phyloP scores from a whole-genome alignment of 2,113 vertebrate genomes.

The Peromyscus polionotus region DNA sequence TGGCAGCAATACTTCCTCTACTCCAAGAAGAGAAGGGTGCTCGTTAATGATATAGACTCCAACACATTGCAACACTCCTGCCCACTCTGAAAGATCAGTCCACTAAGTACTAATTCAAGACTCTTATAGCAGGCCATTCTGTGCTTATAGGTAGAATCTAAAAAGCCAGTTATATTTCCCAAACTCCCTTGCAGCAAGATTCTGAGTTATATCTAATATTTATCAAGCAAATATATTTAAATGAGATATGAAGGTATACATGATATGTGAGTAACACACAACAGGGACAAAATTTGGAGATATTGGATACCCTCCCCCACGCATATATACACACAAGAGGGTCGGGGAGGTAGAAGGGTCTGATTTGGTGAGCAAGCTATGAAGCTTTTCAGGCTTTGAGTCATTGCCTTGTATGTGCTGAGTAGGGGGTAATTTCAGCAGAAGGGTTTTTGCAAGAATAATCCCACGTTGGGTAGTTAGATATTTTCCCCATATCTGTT shows the following conservation, averaged over 20 bases:
- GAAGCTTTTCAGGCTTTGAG: not conserved
- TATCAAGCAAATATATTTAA: not conserved
- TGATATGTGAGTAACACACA: not conserved
- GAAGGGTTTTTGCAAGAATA: not conserved
- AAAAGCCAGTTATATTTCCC: not conserved
- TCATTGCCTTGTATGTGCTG: not conserved
- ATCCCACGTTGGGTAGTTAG: not conserved
- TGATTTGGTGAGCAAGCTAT: not conserved
- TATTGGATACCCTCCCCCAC: not conserved
- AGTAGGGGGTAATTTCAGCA: not conserved
- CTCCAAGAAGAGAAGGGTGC: not conserved
- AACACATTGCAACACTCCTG: not conserved
- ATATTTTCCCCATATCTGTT: conserved; percentile 6
- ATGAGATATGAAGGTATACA: not conserved
- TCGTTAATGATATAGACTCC: not conserved
- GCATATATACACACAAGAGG: not conserved
- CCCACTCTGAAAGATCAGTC: not conserved
- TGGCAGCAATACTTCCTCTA: not conserved
- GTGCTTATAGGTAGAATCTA: not conserved
- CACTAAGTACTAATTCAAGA: not conserved
- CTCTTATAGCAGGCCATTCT: not conserved
- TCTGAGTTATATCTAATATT: not conserved
- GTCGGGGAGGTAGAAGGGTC: not conserved
- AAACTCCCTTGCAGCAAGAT: not conserved
- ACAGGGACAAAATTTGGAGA: not conserved